These are phyloP conservation scores for Crocuta crocuta DNA, from an alignment of 2,113 vertebrate genomes.

Conservation along the genomic window DNA sequence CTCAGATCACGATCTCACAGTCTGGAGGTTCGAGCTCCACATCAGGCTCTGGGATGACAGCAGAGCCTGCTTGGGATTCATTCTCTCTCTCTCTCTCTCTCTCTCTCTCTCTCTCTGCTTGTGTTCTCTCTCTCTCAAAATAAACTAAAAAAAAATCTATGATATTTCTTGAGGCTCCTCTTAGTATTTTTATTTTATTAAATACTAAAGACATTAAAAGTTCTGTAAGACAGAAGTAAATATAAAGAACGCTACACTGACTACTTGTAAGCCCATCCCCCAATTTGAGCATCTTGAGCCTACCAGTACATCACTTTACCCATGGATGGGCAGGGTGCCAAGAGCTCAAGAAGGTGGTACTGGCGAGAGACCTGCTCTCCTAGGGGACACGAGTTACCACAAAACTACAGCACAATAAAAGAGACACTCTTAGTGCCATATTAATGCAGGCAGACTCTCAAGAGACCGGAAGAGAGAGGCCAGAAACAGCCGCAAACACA, in stretches of 20 bases:
- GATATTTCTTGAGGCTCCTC: neutral
- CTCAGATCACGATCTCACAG: too few relatives aligned
- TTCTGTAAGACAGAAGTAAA: neutral
- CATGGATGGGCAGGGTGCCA: fast-evolving
- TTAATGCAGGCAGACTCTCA: neutral
- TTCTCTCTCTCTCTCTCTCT: too few relatives aligned
- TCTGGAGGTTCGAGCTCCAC: too few relatives aligned
- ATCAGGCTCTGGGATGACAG: too few relatives aligned
- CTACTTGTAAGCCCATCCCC: neutral
- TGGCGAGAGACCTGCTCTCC: neutral
- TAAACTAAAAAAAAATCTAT: neutral
- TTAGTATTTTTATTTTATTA: neutral
- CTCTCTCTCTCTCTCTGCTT: too few relatives aligned
- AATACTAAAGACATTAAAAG: neutral
- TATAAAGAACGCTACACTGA: neutral
- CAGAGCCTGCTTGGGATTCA: too few relatives aligned
- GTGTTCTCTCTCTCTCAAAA: too few relatives aligned
- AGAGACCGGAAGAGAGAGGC: neutral
- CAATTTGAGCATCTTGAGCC: neutral
- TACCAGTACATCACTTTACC: neutral
- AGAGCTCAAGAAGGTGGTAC: neutral
- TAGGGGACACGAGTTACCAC: neutral
- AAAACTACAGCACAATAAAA: fast-evolving
- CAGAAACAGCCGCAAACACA: neutral
- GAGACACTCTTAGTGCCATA: fast-evolving